A percentile compares a stretch with the other conserved stretches of the same genome.
Conservation (phyloP, 2,113 vertebrate species). For the Noturus placidus region DNA sequence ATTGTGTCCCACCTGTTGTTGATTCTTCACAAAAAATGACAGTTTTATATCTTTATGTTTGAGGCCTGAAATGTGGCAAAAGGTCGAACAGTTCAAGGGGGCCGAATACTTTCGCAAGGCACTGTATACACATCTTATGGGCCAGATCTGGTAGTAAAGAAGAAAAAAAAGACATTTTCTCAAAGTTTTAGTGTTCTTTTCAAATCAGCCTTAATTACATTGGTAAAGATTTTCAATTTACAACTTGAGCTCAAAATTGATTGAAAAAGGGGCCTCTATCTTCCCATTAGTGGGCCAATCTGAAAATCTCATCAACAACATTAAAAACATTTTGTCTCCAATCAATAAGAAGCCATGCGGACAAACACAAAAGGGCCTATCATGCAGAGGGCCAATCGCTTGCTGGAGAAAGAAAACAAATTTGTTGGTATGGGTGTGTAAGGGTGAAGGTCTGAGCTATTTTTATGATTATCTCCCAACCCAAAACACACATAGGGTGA, state of each 20-base stretch:
- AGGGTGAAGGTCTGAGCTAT: conserved; percentile 64
- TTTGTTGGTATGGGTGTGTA: conserved; percentile 53
- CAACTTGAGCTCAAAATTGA: conserved; percentile 73
- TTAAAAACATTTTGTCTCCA: conserved; percentile 79
- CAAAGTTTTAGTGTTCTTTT: conserved; percentile 71
- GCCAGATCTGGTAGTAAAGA: conserved; percentile 29
- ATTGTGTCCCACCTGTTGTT: too few species aligned
- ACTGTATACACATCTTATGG: conserved; percentile 48
- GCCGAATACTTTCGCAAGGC: too few species aligned
- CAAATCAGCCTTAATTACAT: conserved; percentile 72
- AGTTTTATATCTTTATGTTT: too few species aligned
- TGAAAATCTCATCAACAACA: conserved; percentile 80
- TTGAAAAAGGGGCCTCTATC: conserved; percentile 71
- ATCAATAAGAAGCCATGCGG: conserved; percentile 76
- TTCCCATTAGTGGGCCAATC: conserved; percentile 74
- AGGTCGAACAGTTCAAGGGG: too few species aligned
- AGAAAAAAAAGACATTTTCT: conserved; percentile 46
- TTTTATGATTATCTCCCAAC: conserved; percentile 64
- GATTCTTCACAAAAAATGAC: too few species aligned
- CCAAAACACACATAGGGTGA: conserved; percentile 59
- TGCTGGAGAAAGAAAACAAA: conserved; percentile 60
- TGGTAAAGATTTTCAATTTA: conserved; percentile 81
- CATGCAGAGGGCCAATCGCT: conserved; percentile 66
- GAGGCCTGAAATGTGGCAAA: too few species aligned
- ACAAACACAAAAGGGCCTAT: conserved; percentile 70